Evolutionary conservation across 1,140 invertebrate species (phyloP).

Genomic region (Helicoverpa armigera): DNA sequence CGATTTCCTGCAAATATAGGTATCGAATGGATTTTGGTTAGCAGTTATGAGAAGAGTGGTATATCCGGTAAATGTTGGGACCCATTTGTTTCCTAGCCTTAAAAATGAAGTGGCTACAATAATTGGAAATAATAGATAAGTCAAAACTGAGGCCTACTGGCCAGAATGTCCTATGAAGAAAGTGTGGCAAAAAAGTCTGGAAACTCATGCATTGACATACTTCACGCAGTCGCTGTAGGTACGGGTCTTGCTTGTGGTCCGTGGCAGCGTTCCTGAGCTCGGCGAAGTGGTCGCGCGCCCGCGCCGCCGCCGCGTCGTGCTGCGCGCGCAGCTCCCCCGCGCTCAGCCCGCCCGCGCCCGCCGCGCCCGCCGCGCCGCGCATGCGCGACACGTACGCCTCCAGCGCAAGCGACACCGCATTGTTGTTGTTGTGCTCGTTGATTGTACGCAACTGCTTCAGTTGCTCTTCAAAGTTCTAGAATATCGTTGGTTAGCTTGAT

Average conservation of each 20-base stretch:
- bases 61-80: no score
- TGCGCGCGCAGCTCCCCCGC: neutral
- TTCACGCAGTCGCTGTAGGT: neutral
- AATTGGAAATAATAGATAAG: no score
- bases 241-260: neutral
- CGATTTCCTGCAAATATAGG: conserved; percentile 43
- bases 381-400: conserved; percentile 8
- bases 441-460: neutral
- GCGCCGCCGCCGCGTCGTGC: neutral
- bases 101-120: no score
- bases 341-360: neutral
- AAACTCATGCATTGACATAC: neutral
- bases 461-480: neutral
- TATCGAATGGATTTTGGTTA: no score
- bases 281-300: neutral
- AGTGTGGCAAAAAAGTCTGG: no score
- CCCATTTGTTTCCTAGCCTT: no score
- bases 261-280: neutral
- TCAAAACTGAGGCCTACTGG: no score
- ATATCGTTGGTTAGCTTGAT: neutral
- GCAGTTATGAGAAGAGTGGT: no score
- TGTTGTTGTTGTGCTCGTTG: conserved; percentile 42
- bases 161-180: no score
- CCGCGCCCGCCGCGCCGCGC: neutral
- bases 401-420: conserved; percentile 1